These are phyloP conservation scores for Ornithoptera priamus DNA, from an alignment of 2,888 invertebrate species.

Conservation along the genomic window DNA sequence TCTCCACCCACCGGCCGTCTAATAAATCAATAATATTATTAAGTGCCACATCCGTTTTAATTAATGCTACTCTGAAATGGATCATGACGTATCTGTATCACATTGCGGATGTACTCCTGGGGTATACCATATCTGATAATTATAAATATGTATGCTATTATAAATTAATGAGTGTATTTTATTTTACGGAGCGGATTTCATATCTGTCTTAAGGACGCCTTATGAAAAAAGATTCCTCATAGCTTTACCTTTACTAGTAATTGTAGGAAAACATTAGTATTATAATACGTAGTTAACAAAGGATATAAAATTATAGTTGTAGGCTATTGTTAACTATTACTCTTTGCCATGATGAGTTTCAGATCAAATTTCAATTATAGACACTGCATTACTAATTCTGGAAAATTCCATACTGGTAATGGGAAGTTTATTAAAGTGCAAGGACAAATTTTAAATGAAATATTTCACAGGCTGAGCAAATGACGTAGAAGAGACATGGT, in stretches of 20 bases:
- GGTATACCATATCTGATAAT: conserved; percentile 27
- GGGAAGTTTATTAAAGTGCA: background rate
- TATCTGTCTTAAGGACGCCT: background rate
- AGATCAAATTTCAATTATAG: background rate
- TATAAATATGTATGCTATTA: conserved; percentile 20
- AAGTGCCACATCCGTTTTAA: conserved; percentile 71
- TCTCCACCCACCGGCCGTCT: conserved; percentile 53
- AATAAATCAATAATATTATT: conserved; percentile 62
- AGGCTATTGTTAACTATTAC: background rate
- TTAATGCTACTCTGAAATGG: conserved; percentile 47
- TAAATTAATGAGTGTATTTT: conserved; percentile 14
- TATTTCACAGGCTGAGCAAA: background rate
- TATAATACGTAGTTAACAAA: background rate
- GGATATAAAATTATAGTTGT: background rate
- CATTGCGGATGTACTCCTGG: conserved; percentile 47
- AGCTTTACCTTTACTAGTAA: background rate
- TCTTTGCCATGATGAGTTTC: too few species aligned
- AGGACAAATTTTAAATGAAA: background rate
- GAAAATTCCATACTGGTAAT: background rate
- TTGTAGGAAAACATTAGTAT: background rate
- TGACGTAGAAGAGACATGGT: background rate
- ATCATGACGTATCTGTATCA: conserved; percentile 39
- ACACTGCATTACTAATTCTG: background rate
- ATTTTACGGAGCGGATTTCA: background rate
- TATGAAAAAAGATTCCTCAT: background rate